Base-by-base conservation (phyloP, 2,797 vertebrate genomes). In the Ataeniobius toweri region DNA sequence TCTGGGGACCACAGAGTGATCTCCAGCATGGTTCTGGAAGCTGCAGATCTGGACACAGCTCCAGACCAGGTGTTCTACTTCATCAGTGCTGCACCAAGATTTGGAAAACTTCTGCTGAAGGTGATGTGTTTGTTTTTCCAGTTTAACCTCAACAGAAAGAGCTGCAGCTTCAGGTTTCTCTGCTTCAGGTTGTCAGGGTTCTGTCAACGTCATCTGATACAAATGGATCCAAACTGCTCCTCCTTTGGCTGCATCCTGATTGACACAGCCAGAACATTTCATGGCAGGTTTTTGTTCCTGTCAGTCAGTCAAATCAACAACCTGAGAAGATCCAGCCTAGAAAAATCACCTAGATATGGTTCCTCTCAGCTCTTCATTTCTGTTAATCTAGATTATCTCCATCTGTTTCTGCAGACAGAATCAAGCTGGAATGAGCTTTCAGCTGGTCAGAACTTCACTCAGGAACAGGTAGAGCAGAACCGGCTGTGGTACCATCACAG, bases 401-500 rank as follows among this genome's bases (percentile, higher is more conserved):
- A 6, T 71, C 36, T 26, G 53, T 31, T 41, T 71, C 36, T 70
- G 46, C 88, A 96, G 95, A 86, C 61, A 1, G 80, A 71, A 12
- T 67, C 56, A 2, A 92, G 86, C 13, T 95, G 92, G 93, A 75
- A n/a, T 2, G 82, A 83, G n/a, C 85, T 96, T 70, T 88, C 74
- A 6, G 72, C 92, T 3, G 91, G 84, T 81, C 94, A 93, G 90
- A 96, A 95, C 89, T 96, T 96, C 81, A 94, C 91, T 4, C 89
- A 88, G 90, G 92, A 95, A 0, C 89, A 94, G 14, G 94, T 94
- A 72, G 95, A 95, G 80, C 90, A 94, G 90, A 96, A 95, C 86
- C 90, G 88, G 5, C 72, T 96, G 63, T 94, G 88, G 73, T 97
- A 96, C 79, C 79, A 83, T 9, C 94, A 95, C 90, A 81, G 63